Percentiles rank a stretch among this genome's conserved stretches.
Evolutionary conservation across 2,113 vertebrate genomes (phyloP).

Genomic region (Synodontis membranacea): DNA sequence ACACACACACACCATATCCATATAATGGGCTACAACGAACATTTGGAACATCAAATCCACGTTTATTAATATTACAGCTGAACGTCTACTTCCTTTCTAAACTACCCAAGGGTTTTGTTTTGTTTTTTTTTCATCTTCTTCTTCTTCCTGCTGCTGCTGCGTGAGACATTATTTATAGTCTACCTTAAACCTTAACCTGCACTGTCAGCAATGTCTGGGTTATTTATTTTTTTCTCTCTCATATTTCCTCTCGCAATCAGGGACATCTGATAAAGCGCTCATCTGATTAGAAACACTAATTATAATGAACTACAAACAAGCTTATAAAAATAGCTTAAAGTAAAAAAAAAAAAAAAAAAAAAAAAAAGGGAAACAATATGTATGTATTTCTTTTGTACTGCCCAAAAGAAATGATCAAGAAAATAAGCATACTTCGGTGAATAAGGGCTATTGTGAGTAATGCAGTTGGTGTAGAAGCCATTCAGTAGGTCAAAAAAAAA

Average conservation of each 20-base stretch:
- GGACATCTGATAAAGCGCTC: not conserved
- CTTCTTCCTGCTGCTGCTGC: not conserved
- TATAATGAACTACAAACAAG: not conserved
- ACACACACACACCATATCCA: slow-evolving; percentile 66
- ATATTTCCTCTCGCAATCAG: not conserved
- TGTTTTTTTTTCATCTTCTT: not conserved
- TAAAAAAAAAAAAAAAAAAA: not conserved
- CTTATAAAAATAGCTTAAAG: not conserved
- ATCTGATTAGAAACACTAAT: not conserved
- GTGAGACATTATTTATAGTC: slow-evolving; percentile 11
- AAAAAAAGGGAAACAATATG: not conserved
- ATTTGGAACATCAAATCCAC: not conserved
- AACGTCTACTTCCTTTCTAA: not conserved
- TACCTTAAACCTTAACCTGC: slow-evolving; percentile 4
- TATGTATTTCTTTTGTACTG: not conserved
- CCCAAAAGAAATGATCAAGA: not conserved
- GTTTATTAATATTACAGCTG: not conserved
- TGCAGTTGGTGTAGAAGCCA: not conserved
- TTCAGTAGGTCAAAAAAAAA: not conserved
- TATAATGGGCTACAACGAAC: slow-evolving; percentile 37
- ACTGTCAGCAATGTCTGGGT: not conserved
- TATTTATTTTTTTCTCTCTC: not conserved
- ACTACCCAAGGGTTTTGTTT: not conserved
- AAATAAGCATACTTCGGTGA: slow-evolving; percentile 10
- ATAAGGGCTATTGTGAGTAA: slow-evolving; percentile 11